Base-by-base conservation (phyloP, 2,797 vertebrate species). In the Pipistrellus nathusii region DNA sequence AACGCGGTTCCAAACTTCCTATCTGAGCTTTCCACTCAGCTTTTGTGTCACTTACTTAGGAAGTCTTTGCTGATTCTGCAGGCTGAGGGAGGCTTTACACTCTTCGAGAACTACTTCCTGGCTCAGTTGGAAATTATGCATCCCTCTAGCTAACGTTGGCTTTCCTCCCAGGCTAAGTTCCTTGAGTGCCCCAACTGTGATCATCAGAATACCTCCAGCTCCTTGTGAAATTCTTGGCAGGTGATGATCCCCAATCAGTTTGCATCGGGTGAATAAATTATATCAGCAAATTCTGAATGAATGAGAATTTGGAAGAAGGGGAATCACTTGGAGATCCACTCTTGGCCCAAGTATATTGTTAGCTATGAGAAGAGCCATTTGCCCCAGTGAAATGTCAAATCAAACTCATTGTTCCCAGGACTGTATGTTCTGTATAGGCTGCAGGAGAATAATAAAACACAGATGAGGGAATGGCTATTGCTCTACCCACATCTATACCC, bases 171-270 rank as follows among this genome's bases (percentile, higher is more conserved):
- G 23, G 41, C 62, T 85, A 48, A 62, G 17, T 64, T 73, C 35
- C n/a, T 18, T 59, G 71, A 69, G 38, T 89, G n/a, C 41, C 62
- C n/a, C n/a, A 59, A 14, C 35, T 6, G 0, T 75, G 18, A 68
- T 94, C 35, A 57, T 82, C 48, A 82, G 62, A 53, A 85, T 80
- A 86, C 38, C n/a, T 86, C 32, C 1, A 81, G 30, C 27, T 91
- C 46, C 85, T 86, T 57, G 48, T 8, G 84, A 51, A 91, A 93
- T 78, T 93, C 41, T 94, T 95, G 77, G 59, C 59, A 53, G 51
- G 21, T 72, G 17, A 66, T 81, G 69, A 35, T 76, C 35, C 12
- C 84, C 53, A 46, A 17, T 94, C 46, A 85, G 18, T 69, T 30
- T 41, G 23, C 62, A 35, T 27, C 69, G 38, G 20, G 20, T 85